These are phyloP conservation scores for Caenorhabditis macrosperma DNA, from an alignment of 2,888 invertebrate species.

Conservation along the genomic window DNA sequence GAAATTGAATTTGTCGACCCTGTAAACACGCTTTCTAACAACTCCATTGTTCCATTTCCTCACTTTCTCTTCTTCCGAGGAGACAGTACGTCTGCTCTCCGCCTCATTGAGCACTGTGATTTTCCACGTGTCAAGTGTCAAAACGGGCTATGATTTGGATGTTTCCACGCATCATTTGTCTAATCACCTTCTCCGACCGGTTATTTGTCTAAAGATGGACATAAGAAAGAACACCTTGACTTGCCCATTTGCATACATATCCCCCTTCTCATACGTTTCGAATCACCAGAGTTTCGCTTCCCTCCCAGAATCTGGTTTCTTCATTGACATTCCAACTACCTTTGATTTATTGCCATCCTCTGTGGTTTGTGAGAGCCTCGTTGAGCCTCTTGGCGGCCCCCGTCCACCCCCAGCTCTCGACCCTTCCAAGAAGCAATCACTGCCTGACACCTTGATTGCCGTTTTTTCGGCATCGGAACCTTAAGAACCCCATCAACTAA, in stretches of 20 bases:
- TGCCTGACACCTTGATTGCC: slow-evolving; percentile 28
- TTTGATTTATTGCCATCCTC: slow-evolving; percentile 52
- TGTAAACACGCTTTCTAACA: slow-evolving; percentile 37
- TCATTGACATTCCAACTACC: slow-evolving; percentile 55
- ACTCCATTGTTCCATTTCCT: neutral
- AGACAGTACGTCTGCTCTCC: slow-evolving; percentile 43
- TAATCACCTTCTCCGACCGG: slow-evolving; percentile 51
- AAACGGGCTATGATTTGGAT: slow-evolving; percentile 19
- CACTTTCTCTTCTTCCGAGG: slow-evolving; percentile 13
- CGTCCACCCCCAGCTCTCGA: slow-evolving; percentile 22
- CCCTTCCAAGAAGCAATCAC: slow-evolving; percentile 29
- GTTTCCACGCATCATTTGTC: slow-evolving; percentile 35
- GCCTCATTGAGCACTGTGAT: slow-evolving; percentile 25
- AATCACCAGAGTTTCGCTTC: slow-evolving; percentile 14
- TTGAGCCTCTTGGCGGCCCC: slow-evolving; percentile 10
- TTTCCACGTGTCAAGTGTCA: slow-evolving; percentile 54
- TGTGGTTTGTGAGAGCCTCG: slow-evolving; percentile 36
- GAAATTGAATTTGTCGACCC: slow-evolving; percentile 23
- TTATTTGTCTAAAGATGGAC: slow-evolving; percentile 44
- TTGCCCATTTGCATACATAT: slow-evolving; percentile 48
- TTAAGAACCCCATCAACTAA: slow-evolving; percentile 34
- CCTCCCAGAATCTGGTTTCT: slow-evolving; percentile 34
- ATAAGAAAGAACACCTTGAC: slow-evolving; percentile 35
- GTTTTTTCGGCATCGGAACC: slow-evolving; percentile 23
- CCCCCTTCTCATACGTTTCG: slow-evolving; percentile 10